phyloP scores from a whole-genome alignment of 2,888 invertebrate species.

The Clivina fossor region DNA sequence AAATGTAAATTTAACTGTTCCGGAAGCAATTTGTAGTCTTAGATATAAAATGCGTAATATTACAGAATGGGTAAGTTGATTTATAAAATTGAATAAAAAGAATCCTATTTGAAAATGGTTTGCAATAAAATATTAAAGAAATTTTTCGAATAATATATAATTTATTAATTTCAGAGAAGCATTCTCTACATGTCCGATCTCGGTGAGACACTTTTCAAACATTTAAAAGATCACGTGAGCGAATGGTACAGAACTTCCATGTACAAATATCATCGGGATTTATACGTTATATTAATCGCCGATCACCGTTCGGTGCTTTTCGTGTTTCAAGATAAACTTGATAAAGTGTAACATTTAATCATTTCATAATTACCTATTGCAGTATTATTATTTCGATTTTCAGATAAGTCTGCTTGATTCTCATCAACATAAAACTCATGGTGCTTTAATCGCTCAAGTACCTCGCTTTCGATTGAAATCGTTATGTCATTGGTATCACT shows the following conservation, averaged over 20 bases:
- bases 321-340: slow-evolving; percentile 51
- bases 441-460: slow-evolving; percentile 56
- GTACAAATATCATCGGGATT: slow-evolving; percentile 46
- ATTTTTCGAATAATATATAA: slow-evolving; percentile 8
- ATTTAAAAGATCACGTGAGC: slow-evolving; percentile 51
- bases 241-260: slow-evolving; percentile 53
- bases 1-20: slow-evolving; percentile 57
- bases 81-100: slow-evolving; percentile 10
- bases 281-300: slow-evolving; percentile 57
- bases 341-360: not conserved
- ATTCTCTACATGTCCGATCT: slow-evolving; percentile 54
- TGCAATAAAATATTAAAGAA: not conserved
- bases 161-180: slow-evolving; percentile 53
- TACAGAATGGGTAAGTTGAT: slow-evolving; percentile 50
- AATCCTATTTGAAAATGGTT: not conserved
- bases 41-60: slow-evolving; percentile 48
- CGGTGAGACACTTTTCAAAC: slow-evolving; percentile 50
- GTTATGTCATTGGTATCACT: slow-evolving; percentile 55
- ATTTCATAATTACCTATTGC: not conserved
- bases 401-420: slow-evolving; percentile 58
- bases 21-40: slow-evolving; percentile 56
- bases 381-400: slow-evolving; percentile 36
- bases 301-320: slow-evolving; percentile 57
- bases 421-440: slow-evolving; percentile 53
- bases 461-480: slow-evolving; percentile 48